These are phyloP conservation scores for Gambusia affinis DNA, from an alignment of 2,113 vertebrate species.

Conservation along the genomic window DNA sequence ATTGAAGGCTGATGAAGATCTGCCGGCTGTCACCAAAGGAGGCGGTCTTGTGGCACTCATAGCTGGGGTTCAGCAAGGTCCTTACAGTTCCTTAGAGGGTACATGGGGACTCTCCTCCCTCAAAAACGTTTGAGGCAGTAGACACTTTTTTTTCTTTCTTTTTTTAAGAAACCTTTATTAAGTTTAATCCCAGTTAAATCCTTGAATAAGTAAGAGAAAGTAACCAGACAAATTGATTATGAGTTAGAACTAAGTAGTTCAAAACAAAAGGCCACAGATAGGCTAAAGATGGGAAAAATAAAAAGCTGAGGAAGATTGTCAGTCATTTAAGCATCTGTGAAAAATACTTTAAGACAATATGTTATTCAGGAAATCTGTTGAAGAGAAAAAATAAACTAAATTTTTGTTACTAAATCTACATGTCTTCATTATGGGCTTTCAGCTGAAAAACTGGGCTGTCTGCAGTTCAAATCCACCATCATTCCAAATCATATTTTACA, in stretches of 20 bases:
- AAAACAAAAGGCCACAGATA: not conserved
- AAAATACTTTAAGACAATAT: not conserved
- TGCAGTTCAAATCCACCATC: not conserved
- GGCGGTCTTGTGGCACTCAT: slow-evolving; percentile 17
- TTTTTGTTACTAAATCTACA: not conserved
- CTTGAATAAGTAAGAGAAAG: not conserved
- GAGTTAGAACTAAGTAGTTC: not conserved
- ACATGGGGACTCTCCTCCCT: not conserved
- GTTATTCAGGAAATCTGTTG: not conserved
- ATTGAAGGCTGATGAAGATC: slow-evolving; percentile 50
- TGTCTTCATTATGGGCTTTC: not conserved
- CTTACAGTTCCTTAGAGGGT: not conserved
- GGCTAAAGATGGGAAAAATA: not conserved
- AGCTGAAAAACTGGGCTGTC: not conserved
- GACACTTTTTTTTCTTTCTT: not conserved
- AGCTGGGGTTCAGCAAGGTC: slow-evolving; percentile 10
- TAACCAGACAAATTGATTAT: not conserved
- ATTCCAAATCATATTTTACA: not conserved
- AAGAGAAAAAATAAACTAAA: not conserved
- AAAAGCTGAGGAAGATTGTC: not conserved
- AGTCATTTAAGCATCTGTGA: not conserved
- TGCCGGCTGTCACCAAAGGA: slow-evolving; percentile 50
- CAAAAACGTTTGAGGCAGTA: not conserved
- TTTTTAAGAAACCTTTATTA: not conserved
- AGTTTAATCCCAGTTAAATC: not conserved